These are phyloP conservation scores for Melanotaenia parkinsoni DNA, from an alignment of 2,797 vertebrate genomes.

Conservation along the genomic window DNA sequence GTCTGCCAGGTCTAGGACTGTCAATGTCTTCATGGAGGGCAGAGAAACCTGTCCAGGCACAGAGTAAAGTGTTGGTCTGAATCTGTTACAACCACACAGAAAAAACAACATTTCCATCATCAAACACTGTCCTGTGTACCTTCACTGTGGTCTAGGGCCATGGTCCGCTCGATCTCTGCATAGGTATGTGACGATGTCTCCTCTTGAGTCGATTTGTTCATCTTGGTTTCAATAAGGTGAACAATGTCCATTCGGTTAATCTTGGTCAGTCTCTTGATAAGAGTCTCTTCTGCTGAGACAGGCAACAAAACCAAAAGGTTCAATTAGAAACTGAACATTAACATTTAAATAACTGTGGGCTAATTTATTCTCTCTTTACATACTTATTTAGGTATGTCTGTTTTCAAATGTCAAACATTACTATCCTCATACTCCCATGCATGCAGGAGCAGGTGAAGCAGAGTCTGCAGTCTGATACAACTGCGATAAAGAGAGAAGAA, in stretches of 20 bases:
- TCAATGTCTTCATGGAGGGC: constrained; percentile 91
- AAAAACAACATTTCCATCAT: neutral
- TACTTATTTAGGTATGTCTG: too few relatives aligned
- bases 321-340: neutral
- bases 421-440: neutral
- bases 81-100: neutral
- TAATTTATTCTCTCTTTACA: too few relatives aligned
- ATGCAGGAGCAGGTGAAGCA: too few relatives aligned
- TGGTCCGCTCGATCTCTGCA: constrained; percentile 90
- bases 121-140: constrained; percentile 75
- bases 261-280: constrained; percentile 92
- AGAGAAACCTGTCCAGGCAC: constrained; percentile 85
- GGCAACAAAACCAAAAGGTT: constrained; percentile 3
- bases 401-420: neutral
- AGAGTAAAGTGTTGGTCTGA: neutral
- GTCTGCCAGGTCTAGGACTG: constrained; percentile 81
- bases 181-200: constrained; percentile 85
- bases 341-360: neutral
- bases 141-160: constrained; percentile 92
- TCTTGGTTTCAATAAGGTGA: constrained; percentile 91
- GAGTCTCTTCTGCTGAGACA: constrained; percentile 82
- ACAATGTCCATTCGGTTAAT: constrained; percentile 99
- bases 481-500: too few relatives aligned
- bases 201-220: constrained; percentile 81
- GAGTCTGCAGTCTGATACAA: too few relatives aligned